These are phyloP conservation scores for Rhamnusium bicolor DNA, from an alignment of 2,888 invertebrate genomes.

Conservation along the genomic window DNA sequence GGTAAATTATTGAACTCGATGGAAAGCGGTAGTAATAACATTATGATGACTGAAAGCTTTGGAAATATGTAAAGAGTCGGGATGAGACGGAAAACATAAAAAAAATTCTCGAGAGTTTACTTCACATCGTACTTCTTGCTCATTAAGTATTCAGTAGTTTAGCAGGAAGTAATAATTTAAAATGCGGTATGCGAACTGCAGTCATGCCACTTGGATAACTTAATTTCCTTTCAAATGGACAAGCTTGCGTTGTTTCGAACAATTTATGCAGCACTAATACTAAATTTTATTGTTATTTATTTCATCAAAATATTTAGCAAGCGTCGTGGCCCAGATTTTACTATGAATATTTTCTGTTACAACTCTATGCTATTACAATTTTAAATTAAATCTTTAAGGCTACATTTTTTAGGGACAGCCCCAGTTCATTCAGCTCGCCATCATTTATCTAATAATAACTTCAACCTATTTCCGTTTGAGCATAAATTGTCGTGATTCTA, in stretches of 20 bases:
- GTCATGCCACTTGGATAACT: slow-evolving; percentile 63
- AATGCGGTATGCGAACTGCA: slow-evolving; percentile 60
- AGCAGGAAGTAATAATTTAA: slow-evolving; percentile 49
- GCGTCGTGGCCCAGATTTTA: not conserved
- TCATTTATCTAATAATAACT: too few species aligned
- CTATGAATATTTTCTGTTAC: not conserved
- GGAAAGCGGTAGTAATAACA: too few species aligned
- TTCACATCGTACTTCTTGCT: slow-evolving; percentile 27
- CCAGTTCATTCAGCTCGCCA: too few species aligned
- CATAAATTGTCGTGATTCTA: too few species aligned
- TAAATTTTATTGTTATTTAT: slow-evolving; percentile 6
- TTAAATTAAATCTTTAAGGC: too few species aligned
- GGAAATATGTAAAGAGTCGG: not conserved
- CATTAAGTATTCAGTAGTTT: slow-evolving; percentile 48
- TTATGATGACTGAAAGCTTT: not conserved
- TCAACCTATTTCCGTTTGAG: too few species aligned
- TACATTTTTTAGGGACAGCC: too few species aligned
- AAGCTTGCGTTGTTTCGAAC: slow-evolving; percentile 38
- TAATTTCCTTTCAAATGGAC: slow-evolving; percentile 63
- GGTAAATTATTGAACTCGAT: too few species aligned
- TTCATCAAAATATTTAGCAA: not conserved
- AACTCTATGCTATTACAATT: not conserved
- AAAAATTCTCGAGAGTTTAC: not conserved
- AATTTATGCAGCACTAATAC: slow-evolving; percentile 6
- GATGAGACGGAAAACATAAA: not conserved